Percentiles rank a stretch among this genome's conserved stretches.
These are phyloP conservation scores for Nyctibius grandis DNA, from an alignment of 2,797 vertebrate species.

Conservation along the genomic window DNA sequence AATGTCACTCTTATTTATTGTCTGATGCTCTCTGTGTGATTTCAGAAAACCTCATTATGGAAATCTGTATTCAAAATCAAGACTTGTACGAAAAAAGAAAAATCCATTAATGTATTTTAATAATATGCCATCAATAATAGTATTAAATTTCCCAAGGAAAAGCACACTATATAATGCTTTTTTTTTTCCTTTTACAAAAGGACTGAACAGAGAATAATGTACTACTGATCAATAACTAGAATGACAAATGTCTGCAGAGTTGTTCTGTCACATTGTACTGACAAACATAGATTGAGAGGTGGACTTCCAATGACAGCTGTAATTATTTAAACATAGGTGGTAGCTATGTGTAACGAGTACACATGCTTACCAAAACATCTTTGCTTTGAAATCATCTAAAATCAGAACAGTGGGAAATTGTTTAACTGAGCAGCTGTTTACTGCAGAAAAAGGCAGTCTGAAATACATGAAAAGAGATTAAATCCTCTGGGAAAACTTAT, in stretches of 20 bases:
- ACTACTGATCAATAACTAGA: conserved; percentile 27
- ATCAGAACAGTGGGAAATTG: background rate
- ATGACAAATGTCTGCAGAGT: background rate
- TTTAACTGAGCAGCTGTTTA: background rate
- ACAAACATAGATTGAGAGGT: background rate
- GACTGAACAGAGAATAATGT: background rate
- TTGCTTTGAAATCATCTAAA: background rate
- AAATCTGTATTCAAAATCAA: background rate
- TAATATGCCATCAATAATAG: background rate
- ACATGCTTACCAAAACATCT: background rate
- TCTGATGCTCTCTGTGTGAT: background rate
- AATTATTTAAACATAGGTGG: background rate
- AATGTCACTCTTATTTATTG: background rate
- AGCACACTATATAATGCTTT: background rate
- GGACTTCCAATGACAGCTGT: background rate
- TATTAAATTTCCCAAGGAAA: background rate
- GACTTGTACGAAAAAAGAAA: background rate
- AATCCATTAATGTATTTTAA: background rate
- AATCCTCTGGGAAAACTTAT: conserved; percentile 11
- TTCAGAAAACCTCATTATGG: background rate
- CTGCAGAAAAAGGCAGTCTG: background rate
- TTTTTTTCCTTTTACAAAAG: background rate
- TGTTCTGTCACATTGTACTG: background rate
- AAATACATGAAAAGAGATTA: background rate
- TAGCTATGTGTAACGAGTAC: background rate